Conservation (phyloP, 2,888 invertebrate genomes). For the Polietes domitor region DNA sequence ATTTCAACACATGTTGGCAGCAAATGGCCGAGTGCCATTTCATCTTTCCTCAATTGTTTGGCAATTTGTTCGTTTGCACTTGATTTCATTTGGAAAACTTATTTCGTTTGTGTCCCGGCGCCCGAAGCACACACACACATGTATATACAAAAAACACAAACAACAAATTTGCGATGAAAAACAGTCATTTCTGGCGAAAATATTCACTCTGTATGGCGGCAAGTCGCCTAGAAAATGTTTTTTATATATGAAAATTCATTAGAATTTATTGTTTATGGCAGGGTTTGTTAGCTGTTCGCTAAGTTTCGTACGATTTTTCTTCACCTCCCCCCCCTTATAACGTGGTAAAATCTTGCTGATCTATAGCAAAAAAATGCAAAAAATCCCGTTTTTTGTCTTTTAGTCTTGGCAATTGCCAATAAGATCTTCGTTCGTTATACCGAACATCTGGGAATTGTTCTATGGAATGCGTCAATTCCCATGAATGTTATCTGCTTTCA, state of each 20-base stretch:
- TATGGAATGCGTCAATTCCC: slow-evolving; percentile 47
- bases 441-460: slow-evolving; percentile 20
- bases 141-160: background rate
- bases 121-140: background rate
- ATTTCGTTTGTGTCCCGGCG: background rate
- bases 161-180: background rate
- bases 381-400: background rate
- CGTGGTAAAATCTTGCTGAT: background rate
- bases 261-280: background rate
- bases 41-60: background rate
- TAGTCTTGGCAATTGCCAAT: background rate
- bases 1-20: background rate
- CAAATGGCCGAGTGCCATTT: background rate
- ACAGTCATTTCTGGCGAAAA: background rate
- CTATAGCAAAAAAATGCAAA: too few relatives aligned
- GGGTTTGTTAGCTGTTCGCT: background rate
- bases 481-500: slow-evolving; percentile 24
- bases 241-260: background rate
- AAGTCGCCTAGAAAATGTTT: background rate
- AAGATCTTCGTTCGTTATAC: background rate
- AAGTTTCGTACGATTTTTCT: background rate
- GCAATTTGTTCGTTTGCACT: slow-evolving; percentile 3
- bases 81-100: background rate
- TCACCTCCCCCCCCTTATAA: background rate
- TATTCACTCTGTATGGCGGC: background rate